phyloP scores from a whole-genome alignment of 2,888 invertebrate species.

The Augiades crinisus region DNA sequence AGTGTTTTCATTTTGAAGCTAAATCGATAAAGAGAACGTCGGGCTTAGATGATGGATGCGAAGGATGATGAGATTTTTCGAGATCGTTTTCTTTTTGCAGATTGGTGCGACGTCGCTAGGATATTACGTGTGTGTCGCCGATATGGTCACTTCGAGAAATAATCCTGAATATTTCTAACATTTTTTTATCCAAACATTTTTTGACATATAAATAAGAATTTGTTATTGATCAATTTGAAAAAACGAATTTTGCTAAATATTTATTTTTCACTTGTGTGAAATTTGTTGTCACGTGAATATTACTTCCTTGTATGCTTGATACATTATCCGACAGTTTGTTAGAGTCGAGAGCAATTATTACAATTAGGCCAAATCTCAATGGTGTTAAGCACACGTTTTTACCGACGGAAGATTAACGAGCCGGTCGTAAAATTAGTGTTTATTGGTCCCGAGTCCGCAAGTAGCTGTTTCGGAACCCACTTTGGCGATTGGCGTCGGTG shows the following conservation, averaged over 20 bases:
- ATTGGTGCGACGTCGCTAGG: no score
- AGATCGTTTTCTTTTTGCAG: not conserved
- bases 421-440: constrained; percentile 3
- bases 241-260: no score
- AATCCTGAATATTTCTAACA: no score
- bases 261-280: no score
- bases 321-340: not conserved
- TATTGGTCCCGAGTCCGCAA: constrained; percentile 2
- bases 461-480: constrained; percentile 11
- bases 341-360: not conserved
- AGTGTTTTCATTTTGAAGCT: no score
- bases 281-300: not conserved
- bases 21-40: no score
- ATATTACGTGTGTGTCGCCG: no score
- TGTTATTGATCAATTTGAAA: no score
- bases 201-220: no score
- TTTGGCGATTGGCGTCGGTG: not conserved
- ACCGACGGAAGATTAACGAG: not conserved
- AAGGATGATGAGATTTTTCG: not conserved
- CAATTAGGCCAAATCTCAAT: not conserved
- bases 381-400: constrained; percentile 6
- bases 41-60: not conserved
- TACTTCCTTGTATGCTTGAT: no score
- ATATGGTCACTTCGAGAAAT: no score
- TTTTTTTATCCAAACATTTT: no score